Evolutionary conservation across 2,113 vertebrate species (phyloP).

Genomic region (Hemiprocne comata): DNA sequence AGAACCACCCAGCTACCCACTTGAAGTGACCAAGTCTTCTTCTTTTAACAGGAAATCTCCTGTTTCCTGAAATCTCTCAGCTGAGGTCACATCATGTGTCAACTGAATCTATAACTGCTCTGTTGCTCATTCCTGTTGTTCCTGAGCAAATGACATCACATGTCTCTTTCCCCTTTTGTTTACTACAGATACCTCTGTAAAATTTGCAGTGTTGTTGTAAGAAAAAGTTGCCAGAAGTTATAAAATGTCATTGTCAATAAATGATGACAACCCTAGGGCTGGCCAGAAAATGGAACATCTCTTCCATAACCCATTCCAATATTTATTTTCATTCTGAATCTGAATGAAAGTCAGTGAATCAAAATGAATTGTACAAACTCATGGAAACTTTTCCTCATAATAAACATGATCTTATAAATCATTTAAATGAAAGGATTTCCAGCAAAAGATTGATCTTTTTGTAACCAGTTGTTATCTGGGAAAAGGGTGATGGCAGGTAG

Average conservation of each 20-base stretch:
- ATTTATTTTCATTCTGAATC: background rate
- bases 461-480: background rate
- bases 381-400: background rate
- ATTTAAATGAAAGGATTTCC: conserved; percentile 15
- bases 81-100: background rate
- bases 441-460: background rate
- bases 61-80: too few relatives aligned
- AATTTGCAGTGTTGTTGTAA: background rate
- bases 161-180: background rate
- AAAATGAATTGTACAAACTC: background rate
- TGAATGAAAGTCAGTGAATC: background rate
- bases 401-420: background rate
- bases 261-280: background rate
- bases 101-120: background rate
- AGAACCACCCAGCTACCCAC: background rate
- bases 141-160: background rate
- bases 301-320: background rate
- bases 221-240: background rate
- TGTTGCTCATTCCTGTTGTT: too few relatives aligned
- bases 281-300: background rate
- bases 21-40: background rate
- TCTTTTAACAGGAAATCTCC: background rate
- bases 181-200: background rate
- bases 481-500: background rate
- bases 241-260: background rate